Evolutionary conservation across 2,888 invertebrate genomes (phyloP).

Genomic region (Nemurella pictetii): DNA sequence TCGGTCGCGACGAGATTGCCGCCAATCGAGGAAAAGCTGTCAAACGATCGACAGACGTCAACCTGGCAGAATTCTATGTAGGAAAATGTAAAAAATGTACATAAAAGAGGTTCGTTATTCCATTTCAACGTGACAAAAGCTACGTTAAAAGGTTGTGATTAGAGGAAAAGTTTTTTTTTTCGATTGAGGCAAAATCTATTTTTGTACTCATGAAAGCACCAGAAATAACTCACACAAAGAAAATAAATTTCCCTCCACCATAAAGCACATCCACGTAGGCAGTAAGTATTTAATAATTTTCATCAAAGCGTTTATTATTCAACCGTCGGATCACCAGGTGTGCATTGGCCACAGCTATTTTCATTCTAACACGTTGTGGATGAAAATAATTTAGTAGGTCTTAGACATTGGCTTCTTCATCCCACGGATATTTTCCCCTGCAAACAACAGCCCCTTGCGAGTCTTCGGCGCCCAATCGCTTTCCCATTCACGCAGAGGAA

Average conservation of each 20-base stretch:
- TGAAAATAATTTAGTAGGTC: neutral
- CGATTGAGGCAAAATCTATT: neutral
- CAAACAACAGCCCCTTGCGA: no score
- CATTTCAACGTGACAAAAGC: neutral
- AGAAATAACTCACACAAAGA: neutral
- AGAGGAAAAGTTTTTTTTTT: neutral
- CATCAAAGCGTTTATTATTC: neutral
- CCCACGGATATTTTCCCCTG: neutral
- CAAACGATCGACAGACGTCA: neutral
- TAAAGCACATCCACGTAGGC: neutral
- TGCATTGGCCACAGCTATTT: neutral
- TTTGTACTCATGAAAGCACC: neutral
- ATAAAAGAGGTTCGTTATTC: neutral
- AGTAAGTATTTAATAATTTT: neutral
- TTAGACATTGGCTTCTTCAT: neutral
- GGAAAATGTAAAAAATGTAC: neutral
- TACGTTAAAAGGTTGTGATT: neutral
- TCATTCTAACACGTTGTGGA: neutral
- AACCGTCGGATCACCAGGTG: no score
- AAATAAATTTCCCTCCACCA: neutral
- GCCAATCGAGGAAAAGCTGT: neutral
- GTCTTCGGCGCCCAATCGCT: no score
- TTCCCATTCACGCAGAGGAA: no score
- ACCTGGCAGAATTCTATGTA: neutral
- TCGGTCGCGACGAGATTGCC: neutral